Conservation (phyloP, 1,140 invertebrate species). For the Calephelis virginiensis region DNA sequence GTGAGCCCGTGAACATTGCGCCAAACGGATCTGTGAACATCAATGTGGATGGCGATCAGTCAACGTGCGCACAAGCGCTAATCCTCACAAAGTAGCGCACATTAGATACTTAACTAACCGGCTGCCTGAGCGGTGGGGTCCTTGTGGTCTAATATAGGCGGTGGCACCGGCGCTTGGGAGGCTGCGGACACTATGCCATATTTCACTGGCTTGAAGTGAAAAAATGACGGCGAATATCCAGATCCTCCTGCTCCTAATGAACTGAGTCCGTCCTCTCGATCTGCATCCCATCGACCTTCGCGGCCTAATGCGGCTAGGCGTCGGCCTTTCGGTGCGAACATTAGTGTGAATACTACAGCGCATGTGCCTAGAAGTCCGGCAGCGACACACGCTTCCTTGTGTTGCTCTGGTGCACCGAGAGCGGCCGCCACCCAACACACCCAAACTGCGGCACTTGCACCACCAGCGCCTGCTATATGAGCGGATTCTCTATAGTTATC, state of each 20-base stretch:
- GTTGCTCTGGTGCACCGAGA: conserved; percentile 85
- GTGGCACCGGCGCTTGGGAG: conserved; percentile 52
- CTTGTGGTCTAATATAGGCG: conserved; percentile 66
- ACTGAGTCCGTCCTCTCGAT: conserved; percentile 87
- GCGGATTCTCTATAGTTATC: conserved; percentile 94
- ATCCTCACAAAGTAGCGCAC: conserved; percentile 64
- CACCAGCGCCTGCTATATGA: conserved; percentile 92
- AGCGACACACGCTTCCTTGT: conserved; percentile 92
- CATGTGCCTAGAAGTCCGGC: conserved; percentile 91
- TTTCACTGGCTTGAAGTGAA: conserved; percentile 92
- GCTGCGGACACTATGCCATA: conserved; percentile 83
- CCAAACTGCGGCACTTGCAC: conserved; percentile 91
- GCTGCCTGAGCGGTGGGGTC: conserved; percentile 79
- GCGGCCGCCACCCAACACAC: conserved; percentile 89
- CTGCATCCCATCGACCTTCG: conserved; percentile 86
- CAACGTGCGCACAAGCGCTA: conserved; percentile 58
- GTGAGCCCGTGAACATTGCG: conserved; percentile 65
- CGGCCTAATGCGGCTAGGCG: conserved; percentile 93
- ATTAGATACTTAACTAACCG: conserved; percentile 81
- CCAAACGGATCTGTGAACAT: conserved; percentile 75
- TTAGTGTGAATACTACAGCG: conserved; percentile 90
- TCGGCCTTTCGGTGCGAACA: conserved; percentile 96
- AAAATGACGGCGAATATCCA: conserved; percentile 93
- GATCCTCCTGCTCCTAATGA: conserved; percentile 87
- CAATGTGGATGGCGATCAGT: conserved; percentile 48